Conservation (phyloP, 2,113 vertebrate species). For the Pholis gunnellus region DNA sequence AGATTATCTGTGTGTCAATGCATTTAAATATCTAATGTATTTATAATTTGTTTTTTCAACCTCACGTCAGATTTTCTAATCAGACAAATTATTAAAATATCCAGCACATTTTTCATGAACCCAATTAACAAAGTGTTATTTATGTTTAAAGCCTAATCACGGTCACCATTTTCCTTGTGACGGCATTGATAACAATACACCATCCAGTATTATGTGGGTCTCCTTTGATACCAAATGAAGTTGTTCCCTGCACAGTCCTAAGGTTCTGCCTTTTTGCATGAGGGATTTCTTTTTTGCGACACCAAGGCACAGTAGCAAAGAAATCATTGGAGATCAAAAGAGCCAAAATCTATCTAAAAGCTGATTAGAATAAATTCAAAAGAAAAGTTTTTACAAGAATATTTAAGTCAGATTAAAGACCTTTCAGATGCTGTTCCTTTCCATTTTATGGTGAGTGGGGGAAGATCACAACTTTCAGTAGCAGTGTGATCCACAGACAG, state of each 20-base stretch:
- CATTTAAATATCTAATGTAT: constrained; percentile 30
- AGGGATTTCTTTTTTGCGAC: constrained; percentile 2
- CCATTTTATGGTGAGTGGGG: constrained; percentile 51
- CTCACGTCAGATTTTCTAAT: neutral
- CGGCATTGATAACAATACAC: neutral
- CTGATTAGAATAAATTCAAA: constrained; percentile 48
- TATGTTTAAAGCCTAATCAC: neutral
- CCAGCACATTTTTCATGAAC: neutral
- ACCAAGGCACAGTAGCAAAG: constrained; percentile 40
- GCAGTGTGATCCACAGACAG: constrained; percentile 30
- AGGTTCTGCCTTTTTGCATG: constrained; percentile 34
- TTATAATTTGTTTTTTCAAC: constrained; percentile 6
- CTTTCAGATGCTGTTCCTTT: constrained; percentile 68
- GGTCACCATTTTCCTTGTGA: neutral
- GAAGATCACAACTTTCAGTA: constrained; percentile 47
- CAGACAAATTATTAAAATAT: neutral
- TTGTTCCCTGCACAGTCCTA: neutral
- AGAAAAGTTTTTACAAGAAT: constrained; percentile 49
- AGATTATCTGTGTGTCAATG: constrained; percentile 30
- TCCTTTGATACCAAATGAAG: constrained; percentile 17
- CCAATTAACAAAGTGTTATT: neutral
- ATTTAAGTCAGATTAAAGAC: constrained; percentile 71
- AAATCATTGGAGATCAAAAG: constrained; percentile 50
- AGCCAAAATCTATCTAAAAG: constrained; percentile 53
- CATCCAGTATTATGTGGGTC: neutral